Evolutionary conservation across 2,797 vertebrate species (phyloP).

Genomic region (Oreochromis mossambicus): DNA sequence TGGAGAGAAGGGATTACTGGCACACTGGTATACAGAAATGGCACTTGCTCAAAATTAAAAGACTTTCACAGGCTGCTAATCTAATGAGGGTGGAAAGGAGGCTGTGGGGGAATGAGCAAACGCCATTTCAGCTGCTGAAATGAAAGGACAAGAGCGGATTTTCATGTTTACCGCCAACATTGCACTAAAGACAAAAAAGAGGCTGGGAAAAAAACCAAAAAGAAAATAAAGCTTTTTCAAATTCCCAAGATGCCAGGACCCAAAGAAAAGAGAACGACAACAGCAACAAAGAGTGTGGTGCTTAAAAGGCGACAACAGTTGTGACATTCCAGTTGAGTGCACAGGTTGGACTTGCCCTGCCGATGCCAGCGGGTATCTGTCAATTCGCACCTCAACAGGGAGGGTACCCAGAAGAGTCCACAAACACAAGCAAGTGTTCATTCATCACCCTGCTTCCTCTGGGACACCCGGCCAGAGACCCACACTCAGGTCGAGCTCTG

Average conservation of each 20-base stretch:
- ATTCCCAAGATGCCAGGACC: constrained; percentile 14
- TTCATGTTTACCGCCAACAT: constrained; percentile 61
- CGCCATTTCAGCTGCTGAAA: constrained; percentile 47
- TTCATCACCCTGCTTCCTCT: constrained; percentile 8
- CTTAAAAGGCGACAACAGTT: constrained; percentile 22
- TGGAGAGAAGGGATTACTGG: constrained; percentile 72
- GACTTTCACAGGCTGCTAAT: constrained; percentile 76
- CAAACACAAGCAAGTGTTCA: constrained; percentile 14
- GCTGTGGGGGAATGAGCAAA: constrained; percentile 3
- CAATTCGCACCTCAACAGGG: constrained; percentile 27
- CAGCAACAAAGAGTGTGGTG: not conserved
- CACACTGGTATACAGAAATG: constrained; percentile 71
- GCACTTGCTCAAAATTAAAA: constrained; percentile 77
- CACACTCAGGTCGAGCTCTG: not conserved
- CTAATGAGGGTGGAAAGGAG: constrained; percentile 66
- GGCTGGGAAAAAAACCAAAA: not conserved
- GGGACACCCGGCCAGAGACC: not conserved
- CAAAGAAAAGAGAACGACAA: constrained; percentile 8
- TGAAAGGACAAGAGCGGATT: constrained; percentile 53
- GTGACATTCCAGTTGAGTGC: constrained; percentile 25
- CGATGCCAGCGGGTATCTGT: constrained; percentile 14
- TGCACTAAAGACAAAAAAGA: constrained; percentile 21
- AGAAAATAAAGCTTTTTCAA: constrained; percentile 18
- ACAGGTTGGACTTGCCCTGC: not conserved
- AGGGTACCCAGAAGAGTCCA: constrained; percentile 13